Conservation (phyloP, 2,113 vertebrate species). For the Alosa alosa region DNA sequence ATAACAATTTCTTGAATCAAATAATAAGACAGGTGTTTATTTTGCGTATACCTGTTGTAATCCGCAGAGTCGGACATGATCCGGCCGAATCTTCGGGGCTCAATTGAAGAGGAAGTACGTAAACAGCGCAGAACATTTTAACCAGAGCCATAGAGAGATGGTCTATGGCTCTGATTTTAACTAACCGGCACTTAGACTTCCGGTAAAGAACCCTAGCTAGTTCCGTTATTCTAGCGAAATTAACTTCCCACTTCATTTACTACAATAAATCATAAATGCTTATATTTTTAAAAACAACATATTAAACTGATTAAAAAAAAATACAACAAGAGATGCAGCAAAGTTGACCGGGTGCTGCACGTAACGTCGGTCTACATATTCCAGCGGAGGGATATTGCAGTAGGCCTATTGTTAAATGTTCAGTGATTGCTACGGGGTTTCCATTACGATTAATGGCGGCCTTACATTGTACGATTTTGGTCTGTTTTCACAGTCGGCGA, state of each 20-base stretch:
- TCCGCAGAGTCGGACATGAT: neutral
- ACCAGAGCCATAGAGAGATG: too few relatives aligned
- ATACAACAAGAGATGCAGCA: neutral
- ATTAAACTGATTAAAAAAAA: neutral
- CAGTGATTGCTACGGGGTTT: slow-evolving; percentile 34
- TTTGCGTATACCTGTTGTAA: neutral
- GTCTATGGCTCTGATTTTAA: too few relatives aligned
- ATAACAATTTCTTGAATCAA: neutral
- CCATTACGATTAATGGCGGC: slow-evolving; percentile 1
- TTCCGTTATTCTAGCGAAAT: too few relatives aligned
- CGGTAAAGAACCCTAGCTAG: neutral
- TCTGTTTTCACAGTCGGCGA: too few relatives aligned
- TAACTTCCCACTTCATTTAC: neutral
- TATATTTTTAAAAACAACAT: neutral
- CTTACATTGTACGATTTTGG: too few relatives aligned
- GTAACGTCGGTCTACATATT: slow-evolving; percentile 32
- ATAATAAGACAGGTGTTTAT: neutral
- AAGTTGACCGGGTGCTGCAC: neutral
- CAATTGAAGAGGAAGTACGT: neutral
- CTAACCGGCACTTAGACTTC: slow-evolving; percentile 2
- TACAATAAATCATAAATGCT: neutral
- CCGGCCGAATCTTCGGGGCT: neutral
- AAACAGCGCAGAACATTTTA: neutral
- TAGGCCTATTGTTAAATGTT: slow-evolving; percentile 42
- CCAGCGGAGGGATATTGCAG: slow-evolving; percentile 77